Conservation (phyloP, 2,888 invertebrate species). For the Macrophya alboannulata region DNA sequence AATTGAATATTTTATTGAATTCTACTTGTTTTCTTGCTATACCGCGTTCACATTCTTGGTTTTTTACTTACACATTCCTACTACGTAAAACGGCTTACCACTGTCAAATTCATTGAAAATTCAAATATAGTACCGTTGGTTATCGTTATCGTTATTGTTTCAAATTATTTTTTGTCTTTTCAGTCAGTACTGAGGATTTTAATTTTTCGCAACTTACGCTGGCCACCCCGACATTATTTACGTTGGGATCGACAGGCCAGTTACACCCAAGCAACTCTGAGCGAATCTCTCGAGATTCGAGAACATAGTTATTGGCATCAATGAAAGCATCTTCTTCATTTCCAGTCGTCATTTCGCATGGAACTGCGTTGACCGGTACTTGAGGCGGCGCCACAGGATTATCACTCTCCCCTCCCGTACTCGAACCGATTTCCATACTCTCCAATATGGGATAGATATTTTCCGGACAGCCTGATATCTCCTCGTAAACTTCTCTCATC, state of each 20-base stretch:
- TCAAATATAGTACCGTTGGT: too few species aligned
- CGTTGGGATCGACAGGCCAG: slow-evolving; percentile 74
- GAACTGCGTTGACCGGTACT: slow-evolving; percentile 63
- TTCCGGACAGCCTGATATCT: slow-evolving; percentile 77
- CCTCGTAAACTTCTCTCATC: slow-evolving; percentile 78
- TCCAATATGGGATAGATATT: slow-evolving; percentile 77
- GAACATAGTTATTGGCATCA: slow-evolving; percentile 90
- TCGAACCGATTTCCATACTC: slow-evolving; percentile 76
- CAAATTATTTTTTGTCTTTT: not conserved
- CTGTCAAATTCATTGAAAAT: not conserved
- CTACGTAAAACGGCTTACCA: too few species aligned
- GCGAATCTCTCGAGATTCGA: slow-evolving; percentile 84
- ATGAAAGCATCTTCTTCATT: slow-evolving; percentile 84
- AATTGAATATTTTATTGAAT: too few species aligned
- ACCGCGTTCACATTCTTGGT: too few species aligned
- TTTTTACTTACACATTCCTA: too few species aligned
- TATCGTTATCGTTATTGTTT: too few species aligned
- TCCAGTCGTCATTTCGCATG: slow-evolving; percentile 73
- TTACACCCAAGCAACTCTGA: slow-evolving; percentile 77
- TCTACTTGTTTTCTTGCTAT: too few species aligned
- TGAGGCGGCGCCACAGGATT: slow-evolving; percentile 59
- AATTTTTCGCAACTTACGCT: slow-evolving; percentile 38
- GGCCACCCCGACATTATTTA: slow-evolving; percentile 70
- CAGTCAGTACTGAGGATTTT: not conserved
- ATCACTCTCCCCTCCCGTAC: slow-evolving; percentile 70